Evolutionary conservation across 2,888 invertebrate genomes (phyloP).

Genomic region (Lottia scabra): DNA sequence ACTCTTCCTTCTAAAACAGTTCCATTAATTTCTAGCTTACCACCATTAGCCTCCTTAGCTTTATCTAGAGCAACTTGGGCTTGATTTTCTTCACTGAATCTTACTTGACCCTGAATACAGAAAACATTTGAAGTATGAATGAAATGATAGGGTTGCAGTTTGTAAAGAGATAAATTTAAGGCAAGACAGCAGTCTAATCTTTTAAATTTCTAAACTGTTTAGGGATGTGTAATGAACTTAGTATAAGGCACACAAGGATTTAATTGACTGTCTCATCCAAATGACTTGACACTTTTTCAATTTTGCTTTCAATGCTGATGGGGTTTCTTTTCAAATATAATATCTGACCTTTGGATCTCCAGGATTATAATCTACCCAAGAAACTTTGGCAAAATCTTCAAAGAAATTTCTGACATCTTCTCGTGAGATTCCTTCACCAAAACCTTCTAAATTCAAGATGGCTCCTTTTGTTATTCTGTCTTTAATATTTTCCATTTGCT

Average conservation of each 20-base stretch:
- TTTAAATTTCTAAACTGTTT: too few relatives aligned
- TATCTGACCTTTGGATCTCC: conserved; percentile 60
- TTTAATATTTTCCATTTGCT: conserved; percentile 64
- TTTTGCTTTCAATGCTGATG: background rate
- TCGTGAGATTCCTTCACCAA: conserved; percentile 75
- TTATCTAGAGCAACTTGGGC: conserved; percentile 49
- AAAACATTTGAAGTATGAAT: background rate
- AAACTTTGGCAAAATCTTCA: conserved; percentile 70
- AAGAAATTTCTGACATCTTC: conserved; percentile 83
- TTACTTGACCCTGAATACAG: conserved; percentile 60
- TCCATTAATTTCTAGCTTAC: conserved; percentile 68
- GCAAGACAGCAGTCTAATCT: too few relatives aligned
- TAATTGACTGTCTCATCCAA: too few relatives aligned
- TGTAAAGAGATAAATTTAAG: too few relatives aligned
- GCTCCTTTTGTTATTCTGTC: conserved; percentile 75
- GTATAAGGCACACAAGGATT: too few relatives aligned
- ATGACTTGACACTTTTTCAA: background rate
- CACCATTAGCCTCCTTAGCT: conserved; percentile 39
- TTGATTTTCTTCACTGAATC: conserved; percentile 65
- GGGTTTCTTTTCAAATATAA: too few relatives aligned
- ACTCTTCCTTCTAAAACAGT: conserved; percentile 73
- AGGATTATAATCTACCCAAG: conserved; percentile 61
- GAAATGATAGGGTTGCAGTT: too few relatives aligned
- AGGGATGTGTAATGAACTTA: too few relatives aligned
- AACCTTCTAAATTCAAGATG: conserved; percentile 79